phyloP scores from a whole-genome alignment of 2,888 invertebrate species.

The Marronus borbonicus region DNA sequence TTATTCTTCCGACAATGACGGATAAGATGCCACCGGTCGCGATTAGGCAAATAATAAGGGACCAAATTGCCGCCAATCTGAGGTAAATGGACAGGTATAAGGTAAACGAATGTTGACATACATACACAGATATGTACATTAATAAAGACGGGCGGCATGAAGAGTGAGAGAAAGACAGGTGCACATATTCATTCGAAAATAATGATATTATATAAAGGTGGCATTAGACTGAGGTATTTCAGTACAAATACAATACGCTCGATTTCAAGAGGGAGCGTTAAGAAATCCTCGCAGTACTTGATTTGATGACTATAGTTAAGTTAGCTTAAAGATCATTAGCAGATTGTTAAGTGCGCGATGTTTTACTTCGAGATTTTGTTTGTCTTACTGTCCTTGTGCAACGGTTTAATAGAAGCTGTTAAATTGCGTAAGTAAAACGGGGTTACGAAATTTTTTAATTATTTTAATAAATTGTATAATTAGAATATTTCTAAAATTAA shows the following conservation, averaged over 20 bases:
- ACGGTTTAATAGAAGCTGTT: slow-evolving; percentile 7
- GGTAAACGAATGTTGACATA: background rate
- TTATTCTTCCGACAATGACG: too few relatives aligned
- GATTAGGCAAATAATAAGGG: too few relatives aligned
- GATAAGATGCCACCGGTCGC: too few relatives aligned
- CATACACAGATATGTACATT: background rate
- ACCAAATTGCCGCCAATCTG: too few relatives aligned
- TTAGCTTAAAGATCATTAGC: background rate
- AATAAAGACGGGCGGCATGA: too few relatives aligned
- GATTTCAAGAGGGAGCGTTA: background rate
- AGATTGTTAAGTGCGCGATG: slow-evolving; percentile 4
- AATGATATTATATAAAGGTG: slow-evolving; percentile 24
- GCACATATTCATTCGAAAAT: slow-evolving; percentile 15
- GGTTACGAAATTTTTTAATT: background rate
- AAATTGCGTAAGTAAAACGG: slow-evolving; percentile 22
- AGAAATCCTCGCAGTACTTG: too few relatives aligned
- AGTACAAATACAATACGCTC: background rate
- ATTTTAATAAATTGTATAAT: too few relatives aligned
- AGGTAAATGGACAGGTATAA: background rate
- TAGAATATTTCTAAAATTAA: background rate
- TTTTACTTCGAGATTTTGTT: slow-evolving; percentile 2
- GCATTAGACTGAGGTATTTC: slow-evolving; percentile 13
- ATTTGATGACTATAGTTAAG: too few relatives aligned
- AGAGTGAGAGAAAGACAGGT: too few relatives aligned
- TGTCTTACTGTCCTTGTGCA: background rate